These are phyloP conservation scores for Muscicapa adusta DNA, from an alignment of 2,113 vertebrate genomes.

Conservation along the genomic window DNA sequence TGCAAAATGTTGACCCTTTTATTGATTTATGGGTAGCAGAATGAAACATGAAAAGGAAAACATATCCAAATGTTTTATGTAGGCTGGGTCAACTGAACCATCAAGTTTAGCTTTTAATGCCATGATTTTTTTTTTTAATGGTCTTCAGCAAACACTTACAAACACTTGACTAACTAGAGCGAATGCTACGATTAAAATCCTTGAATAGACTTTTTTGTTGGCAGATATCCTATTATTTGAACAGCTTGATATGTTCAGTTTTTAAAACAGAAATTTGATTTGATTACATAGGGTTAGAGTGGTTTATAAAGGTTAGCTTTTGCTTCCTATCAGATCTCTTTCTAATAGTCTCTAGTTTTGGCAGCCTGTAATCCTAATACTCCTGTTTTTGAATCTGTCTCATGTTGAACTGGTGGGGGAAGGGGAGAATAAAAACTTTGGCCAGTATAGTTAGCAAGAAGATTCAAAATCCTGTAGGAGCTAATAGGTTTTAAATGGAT, in stretches of 20 bases:
- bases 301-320: conserved; percentile 11
- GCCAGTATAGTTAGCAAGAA: not conserved
- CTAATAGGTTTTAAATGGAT: not conserved
- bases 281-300: not conserved
- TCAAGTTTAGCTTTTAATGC: not conserved
- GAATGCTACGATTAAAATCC: not conserved
- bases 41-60: not conserved
- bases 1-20: not conserved
- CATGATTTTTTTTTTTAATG: not conserved
- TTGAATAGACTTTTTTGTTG: not conserved
- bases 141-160: not conserved
- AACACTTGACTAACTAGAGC: not conserved
- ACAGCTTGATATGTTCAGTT: not conserved
- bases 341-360: not conserved
- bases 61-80: not conserved
- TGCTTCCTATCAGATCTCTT: not conserved
- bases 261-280: conserved; percentile 2
- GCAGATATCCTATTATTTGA: not conserved
- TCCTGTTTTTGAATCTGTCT: not conserved
- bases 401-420: not conserved
- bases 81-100: not conserved
- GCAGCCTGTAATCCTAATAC: not conserved
- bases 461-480: not conserved
- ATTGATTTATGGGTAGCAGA: not conserved
- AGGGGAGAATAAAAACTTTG: not conserved